Evolutionary conservation across 2,113 vertebrate genomes (phyloP).

Genomic region (Perognathus longimembris): DNA sequence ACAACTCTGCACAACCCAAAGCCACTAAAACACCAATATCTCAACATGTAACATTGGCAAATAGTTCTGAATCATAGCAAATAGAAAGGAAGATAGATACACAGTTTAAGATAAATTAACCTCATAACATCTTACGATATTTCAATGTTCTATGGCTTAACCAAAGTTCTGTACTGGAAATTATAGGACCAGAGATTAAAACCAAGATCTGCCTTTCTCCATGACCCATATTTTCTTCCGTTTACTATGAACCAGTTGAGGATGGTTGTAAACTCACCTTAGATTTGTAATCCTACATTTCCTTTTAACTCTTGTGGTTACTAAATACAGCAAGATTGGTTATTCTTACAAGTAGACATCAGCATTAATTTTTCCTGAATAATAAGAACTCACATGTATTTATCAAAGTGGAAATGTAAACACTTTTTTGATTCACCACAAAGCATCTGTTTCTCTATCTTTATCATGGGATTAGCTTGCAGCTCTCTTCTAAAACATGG

Average conservation of each 20-base stretch:
- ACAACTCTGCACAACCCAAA: not conserved
- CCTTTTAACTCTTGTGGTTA: not conserved
- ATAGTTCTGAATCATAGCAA: not conserved
- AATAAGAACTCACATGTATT: not conserved
- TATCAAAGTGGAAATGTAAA: conserved; percentile 47
- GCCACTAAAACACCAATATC: too few relatives aligned
- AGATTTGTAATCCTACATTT: not conserved
- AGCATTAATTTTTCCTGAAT: not conserved
- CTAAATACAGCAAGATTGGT: not conserved
- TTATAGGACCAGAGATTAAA: not conserved
- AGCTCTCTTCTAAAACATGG: conserved; percentile 49
- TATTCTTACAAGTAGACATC: not conserved
- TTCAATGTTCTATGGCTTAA: not conserved
- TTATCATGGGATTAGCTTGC: conserved; percentile 52
- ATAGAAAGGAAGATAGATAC: not conserved
- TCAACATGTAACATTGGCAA: not conserved
- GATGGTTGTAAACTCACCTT: not conserved
- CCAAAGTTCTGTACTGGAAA: not conserved
- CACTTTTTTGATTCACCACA: not conserved
- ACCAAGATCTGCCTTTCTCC: not conserved
- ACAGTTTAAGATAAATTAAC: not conserved
- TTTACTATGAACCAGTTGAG: not conserved
- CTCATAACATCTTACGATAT: not conserved
- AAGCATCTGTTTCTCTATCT: conserved; percentile 39
- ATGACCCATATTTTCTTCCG: not conserved